A percentile compares a stretch with the other conserved stretches of the same genome.
These are phyloP conservation scores for Betta splendens DNA, from an alignment of 2,797 vertebrate species.

Conservation along the genomic window DNA sequence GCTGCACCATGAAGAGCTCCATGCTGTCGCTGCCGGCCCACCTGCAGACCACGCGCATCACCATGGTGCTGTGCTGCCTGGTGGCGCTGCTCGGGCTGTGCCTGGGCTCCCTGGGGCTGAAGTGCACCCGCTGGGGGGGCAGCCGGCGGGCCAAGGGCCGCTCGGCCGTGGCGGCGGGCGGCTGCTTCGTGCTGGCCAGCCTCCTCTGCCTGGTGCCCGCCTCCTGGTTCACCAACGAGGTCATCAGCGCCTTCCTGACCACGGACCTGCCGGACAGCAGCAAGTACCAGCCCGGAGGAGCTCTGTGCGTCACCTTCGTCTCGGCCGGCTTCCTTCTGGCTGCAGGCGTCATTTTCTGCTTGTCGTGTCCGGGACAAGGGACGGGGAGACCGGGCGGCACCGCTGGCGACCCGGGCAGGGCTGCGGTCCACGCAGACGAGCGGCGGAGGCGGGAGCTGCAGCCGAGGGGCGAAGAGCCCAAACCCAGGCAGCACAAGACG, in stretches of 20 bases:
- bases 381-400: slow-evolving; percentile 64
- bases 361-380: slow-evolving; percentile 82
- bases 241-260: slow-evolving; percentile 86
- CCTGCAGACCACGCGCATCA: slow-evolving; percentile 86
- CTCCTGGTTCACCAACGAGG: slow-evolving; percentile 90
- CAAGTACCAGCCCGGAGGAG: slow-evolving; percentile 90
- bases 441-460: slow-evolving; percentile 38
- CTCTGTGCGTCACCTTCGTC: slow-evolving; percentile 89
- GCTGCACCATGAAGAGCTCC: slow-evolving; percentile 89
- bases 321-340: slow-evolving; percentile 88
- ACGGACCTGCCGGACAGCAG: slow-evolving; percentile 85
- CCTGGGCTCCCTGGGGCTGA: slow-evolving; percentile 87
- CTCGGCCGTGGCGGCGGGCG: slow-evolving; percentile 86
- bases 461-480: not conserved
- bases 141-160: slow-evolving; percentile 84
- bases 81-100: slow-evolving; percentile 86
- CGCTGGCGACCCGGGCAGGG: slow-evolving; percentile 46
- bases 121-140: slow-evolving; percentile 90
- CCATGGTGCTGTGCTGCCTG: slow-evolving; percentile 91
- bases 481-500: slow-evolving; percentile 20
- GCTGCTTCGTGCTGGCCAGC: slow-evolving; percentile 87
- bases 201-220: slow-evolving; percentile 85
- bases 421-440: not conserved
- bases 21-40: slow-evolving; percentile 85
- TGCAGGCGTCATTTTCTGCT: slow-evolving; percentile 87